A percentile compares a stretch with the other conserved stretches of the same genome.
Conservation (phyloP, 1,140 invertebrate genomes). For the Drosophila kikkawai region DNA sequence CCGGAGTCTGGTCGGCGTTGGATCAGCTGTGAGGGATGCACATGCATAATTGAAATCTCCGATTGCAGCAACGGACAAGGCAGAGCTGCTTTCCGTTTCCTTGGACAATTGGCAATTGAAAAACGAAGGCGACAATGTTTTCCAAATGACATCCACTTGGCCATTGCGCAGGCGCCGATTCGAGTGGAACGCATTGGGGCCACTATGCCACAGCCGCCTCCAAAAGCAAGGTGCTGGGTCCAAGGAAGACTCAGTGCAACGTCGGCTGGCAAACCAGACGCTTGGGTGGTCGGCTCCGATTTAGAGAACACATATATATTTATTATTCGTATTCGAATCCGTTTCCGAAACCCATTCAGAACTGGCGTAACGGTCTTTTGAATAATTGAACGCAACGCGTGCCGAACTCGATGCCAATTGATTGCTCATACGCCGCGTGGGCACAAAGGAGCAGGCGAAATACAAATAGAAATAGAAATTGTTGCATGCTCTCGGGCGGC, state of each 20-base stretch:
- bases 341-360: not conserved
- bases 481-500: conserved; percentile 66
- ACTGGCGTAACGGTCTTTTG: conserved; percentile 66
- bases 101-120: conserved; percentile 60
- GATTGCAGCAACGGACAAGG: conserved; percentile 36
- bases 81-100: conserved; percentile 29
- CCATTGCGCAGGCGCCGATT: conserved; percentile 56
- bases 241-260: conserved; percentile 54
- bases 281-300: conserved; percentile 20
- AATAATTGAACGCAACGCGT: conserved; percentile 65
- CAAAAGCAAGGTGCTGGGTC: conserved; percentile 54
- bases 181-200: conserved; percentile 51
- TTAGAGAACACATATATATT: not conserved
- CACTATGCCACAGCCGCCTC: not conserved
- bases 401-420: conserved; percentile 56
- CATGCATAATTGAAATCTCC: conserved; percentile 70
- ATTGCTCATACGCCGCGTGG: conserved; percentile 65
- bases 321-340: conserved; percentile 3
- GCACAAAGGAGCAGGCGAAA: conserved; percentile 16
- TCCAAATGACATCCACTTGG: conserved; percentile 64
- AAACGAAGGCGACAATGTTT: conserved; percentile 62
- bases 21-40: conserved; percentile 52
- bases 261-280: conserved; percentile 65
- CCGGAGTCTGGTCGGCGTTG: conserved; percentile 7
- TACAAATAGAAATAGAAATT: conserved; percentile 51